Evolutionary conservation across 2,888 invertebrate genomes (phyloP).

Genomic region (Drosophila tripunctata): DNA sequence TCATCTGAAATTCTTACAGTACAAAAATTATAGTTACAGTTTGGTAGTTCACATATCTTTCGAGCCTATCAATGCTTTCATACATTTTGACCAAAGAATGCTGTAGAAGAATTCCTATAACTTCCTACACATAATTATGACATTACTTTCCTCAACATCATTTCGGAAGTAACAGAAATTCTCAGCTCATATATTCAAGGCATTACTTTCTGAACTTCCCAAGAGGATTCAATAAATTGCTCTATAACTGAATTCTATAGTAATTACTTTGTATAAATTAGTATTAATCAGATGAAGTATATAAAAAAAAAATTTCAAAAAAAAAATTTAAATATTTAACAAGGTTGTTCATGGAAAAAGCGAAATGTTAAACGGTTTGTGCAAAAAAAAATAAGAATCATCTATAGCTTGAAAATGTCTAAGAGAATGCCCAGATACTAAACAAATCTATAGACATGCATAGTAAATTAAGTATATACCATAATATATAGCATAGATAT

Average conservation of each 20-base stretch:
- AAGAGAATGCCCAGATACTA: not conserved
- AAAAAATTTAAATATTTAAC: conserved; percentile 40
- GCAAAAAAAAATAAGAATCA: conserved; percentile 19
- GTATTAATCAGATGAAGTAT: not conserved
- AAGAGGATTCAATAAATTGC: no score
- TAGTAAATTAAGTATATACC: not conserved
- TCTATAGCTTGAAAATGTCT: conserved; percentile 27
- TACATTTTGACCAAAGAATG: no score
- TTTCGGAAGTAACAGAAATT: no score
- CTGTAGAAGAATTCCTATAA: no score
- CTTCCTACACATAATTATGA: no score
- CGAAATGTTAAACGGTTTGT: conserved; percentile 47
- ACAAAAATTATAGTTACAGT: no score
- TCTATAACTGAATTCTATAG: not conserved
- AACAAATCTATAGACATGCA: not conserved
- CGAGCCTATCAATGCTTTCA: no score
- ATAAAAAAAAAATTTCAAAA: conserved; percentile 28
- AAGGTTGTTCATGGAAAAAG: conserved; percentile 44
- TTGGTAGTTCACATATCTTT: no score
- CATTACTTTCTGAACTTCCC: no score
- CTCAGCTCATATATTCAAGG: no score
- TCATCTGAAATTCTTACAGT: no score
- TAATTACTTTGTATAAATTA: conserved; percentile 17
- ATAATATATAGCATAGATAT: conserved; percentile 20
- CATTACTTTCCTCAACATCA: no score